A percentile compares a stretch with the other conserved stretches of the same genome.
Evolutionary conservation across 1,140 invertebrate genomes (phyloP).

Genomic region (Microplitis demolitor): DNA sequence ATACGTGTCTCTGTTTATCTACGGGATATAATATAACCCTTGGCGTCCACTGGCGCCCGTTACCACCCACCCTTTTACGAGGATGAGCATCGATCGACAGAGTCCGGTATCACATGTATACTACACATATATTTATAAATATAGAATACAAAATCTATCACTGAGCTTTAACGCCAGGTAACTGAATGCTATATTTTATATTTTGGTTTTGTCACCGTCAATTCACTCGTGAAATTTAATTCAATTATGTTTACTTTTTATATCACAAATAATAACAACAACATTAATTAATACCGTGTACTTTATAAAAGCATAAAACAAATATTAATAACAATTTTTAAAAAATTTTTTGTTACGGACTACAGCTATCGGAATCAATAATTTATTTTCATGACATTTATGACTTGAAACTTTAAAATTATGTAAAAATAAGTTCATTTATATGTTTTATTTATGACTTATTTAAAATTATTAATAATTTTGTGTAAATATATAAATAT

Average conservation of each 20-base stretch:
- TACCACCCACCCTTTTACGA: conserved; percentile 57
- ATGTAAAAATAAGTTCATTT: no score
- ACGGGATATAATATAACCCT: conserved; percentile 16
- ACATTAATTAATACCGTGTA: no score
- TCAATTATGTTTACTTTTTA: background rate
- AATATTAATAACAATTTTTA: no score
- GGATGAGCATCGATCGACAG: conserved; percentile 58
- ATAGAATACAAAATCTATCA: background rate
- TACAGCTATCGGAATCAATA: no score
- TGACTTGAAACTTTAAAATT: no score
- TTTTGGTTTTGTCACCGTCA: background rate
- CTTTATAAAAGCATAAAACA: no score
- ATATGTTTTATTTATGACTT: no score
- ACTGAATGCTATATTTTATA: background rate
- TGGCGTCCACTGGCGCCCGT: conserved; percentile 30
- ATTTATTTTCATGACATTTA: no score
- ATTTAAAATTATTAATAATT: background rate
- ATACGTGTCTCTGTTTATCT: conserved; percentile 39
- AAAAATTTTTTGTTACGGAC: no score
- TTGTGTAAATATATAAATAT: no score
- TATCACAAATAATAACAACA: background rate
- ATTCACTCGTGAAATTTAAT: background rate
- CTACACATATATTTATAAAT: background rate
- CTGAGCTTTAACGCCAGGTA: conserved; percentile 15
- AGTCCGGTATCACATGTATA: conserved; percentile 3